phyloP scores from a whole-genome alignment of 2,888 invertebrate genomes.

The Liopterus haemorrhoidalis region DNA sequence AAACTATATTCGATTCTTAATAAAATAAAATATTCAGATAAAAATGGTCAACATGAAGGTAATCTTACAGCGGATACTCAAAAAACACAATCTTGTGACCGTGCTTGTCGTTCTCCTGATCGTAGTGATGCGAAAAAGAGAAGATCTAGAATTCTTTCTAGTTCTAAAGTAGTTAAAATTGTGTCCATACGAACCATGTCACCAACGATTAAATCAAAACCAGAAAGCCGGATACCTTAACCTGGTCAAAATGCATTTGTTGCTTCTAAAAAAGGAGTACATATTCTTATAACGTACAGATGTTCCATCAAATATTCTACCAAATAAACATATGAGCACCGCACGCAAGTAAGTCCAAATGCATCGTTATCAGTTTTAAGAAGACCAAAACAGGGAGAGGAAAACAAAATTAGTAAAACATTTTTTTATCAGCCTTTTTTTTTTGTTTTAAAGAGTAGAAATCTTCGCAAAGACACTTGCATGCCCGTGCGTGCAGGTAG shows the following conservation, averaged over 20 bases:
- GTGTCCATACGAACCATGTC: conserved; percentile 10
- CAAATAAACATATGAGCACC: conserved; percentile 12
- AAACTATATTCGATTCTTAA: too few species aligned
- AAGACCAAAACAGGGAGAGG: conserved; percentile 58
- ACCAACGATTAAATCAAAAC: conserved; percentile 29
- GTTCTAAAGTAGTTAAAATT: conserved; percentile 2
- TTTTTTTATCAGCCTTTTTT: too few species aligned
- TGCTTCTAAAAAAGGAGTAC: conserved; percentile 38
- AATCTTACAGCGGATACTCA: conserved; percentile 39
- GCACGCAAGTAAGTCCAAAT: conserved; percentile 55
- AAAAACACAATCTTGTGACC: conserved; percentile 17
- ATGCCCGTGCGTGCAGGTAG: too few species aligned
- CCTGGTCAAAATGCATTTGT: conserved; percentile 34
- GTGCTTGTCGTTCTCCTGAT: not conserved
- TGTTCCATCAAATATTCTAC: conserved; percentile 10
- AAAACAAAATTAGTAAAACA: too few species aligned
- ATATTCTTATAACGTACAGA: too few species aligned
- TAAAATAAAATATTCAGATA: too few species aligned
- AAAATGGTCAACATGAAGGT: too few species aligned
- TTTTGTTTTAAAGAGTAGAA: too few species aligned
- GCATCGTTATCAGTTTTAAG: conserved; percentile 57
- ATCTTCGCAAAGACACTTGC: too few species aligned
- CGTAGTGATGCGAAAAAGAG: conserved; percentile 7
- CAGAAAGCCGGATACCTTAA: conserved; percentile 19
- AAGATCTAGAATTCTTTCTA: conserved; percentile 7